phyloP scores from a whole-genome alignment of 2,888 invertebrate genomes.

The Ennomos erosarius region DNA sequence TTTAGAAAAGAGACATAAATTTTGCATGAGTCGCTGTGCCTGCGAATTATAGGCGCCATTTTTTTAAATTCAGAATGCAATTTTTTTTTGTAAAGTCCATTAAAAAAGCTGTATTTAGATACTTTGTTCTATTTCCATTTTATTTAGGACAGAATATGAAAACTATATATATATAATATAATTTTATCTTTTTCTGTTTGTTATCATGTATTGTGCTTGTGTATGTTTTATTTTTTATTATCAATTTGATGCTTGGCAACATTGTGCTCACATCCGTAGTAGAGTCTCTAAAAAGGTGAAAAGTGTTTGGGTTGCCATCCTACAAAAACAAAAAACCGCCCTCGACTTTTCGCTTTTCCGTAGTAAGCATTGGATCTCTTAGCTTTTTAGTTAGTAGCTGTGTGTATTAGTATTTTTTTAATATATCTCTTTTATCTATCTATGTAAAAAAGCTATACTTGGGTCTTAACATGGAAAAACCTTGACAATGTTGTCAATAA shows the following conservation, averaged over 20 bases:
- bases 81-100: no score
- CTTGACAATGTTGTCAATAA: constrained; percentile 81
- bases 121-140: not conserved
- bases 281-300: constrained; percentile 64
- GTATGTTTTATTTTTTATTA: constrained; percentile 80
- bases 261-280: constrained; percentile 79
- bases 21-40: no score
- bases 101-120: not conserved
- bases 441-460: constrained; percentile 55
- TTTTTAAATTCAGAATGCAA: no score
- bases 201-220: constrained; percentile 67
- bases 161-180: no score
- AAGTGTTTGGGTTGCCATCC: constrained; percentile 58
- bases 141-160: constrained; percentile 41
- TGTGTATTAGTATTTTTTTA: constrained; percentile 62
- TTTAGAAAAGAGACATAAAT: not conserved
- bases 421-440: constrained; percentile 56
- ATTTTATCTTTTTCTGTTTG: constrained; percentile 33
- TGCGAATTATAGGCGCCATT: no score
- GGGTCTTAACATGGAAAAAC: constrained; percentile 44
- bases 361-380: constrained; percentile 71
- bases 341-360: constrained; percentile 75
- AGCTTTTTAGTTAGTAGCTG: constrained; percentile 74
- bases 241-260: constrained; percentile 85
- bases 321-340: constrained; percentile 35